Evolutionary conservation across 1,140 invertebrate species (phyloP).

Genomic region (Saccostrea glomerata): DNA sequence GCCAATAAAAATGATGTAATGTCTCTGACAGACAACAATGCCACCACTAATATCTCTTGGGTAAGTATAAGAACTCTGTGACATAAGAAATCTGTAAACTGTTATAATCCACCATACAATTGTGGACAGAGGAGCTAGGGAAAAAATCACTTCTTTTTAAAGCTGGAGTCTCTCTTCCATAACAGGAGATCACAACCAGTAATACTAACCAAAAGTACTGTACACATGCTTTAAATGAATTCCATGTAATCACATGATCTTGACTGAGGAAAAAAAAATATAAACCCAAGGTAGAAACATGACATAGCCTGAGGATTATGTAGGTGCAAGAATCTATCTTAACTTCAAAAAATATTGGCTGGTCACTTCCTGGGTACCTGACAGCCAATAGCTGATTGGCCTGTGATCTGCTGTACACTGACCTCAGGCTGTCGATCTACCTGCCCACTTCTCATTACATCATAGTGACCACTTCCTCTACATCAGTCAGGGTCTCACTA

Average conservation of each 20-base stretch:
- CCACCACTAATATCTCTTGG: conserved; percentile 7
- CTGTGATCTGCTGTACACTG: conserved; percentile 5
- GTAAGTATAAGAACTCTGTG: conserved; percentile 10
- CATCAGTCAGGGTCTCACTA: not conserved
- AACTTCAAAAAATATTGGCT: not conserved
- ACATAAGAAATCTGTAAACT: conserved; percentile 35
- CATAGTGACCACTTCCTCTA: conserved; percentile 25
- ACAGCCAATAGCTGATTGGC: not conserved
- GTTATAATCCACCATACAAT: not conserved
- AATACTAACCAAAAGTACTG: conserved; percentile 25
- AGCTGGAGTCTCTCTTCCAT: conserved; percentile 16
- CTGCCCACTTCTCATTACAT: conserved; percentile 26
- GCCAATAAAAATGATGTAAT: conserved; percentile 32
- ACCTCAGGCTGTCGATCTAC: conserved; percentile 11
- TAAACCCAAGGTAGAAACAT: not conserved
- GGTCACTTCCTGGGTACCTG: conserved; percentile 28
- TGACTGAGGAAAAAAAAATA: conserved; percentile 8
- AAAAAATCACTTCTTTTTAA: conserved; percentile 10
- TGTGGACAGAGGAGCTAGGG: not conserved
- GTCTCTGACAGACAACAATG: conserved; percentile 1
- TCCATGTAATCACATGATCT: conserved; percentile 29
- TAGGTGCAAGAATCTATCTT: conserved; percentile 20
- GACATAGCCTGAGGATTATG: not conserved
- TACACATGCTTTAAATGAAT: conserved; percentile 18
- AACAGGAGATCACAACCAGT: conserved; percentile 12